Base-by-base conservation (phyloP, 1,140 invertebrate genomes). In the Drosophila malerkotliana region DNA sequence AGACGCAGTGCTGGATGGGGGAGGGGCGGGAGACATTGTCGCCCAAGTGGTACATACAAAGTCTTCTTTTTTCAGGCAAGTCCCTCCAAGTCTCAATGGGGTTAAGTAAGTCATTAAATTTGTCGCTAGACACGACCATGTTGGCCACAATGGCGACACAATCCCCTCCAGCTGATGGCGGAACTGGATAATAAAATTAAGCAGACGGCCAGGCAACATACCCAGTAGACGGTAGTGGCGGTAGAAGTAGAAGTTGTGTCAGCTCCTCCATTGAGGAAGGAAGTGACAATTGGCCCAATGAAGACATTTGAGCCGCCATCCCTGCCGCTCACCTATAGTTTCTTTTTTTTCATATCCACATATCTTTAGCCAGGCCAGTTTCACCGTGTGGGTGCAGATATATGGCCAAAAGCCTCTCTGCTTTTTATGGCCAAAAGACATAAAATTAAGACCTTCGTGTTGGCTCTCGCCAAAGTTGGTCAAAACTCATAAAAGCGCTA, bases 81-180 rank as follows among this genome's bases (percentile, higher is more conserved):
- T 44, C 41, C 41, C 15, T 14, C 14, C 41, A 15, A 60, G 57
- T 58, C 68, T 57, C 83, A 83, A 79, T 77, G 84, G 48, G 83
- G 79, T 80, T 88, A 84, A 89, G 83, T 88, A 89, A 88, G 84
- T 84, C 83, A 88, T 88, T 88, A 88, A 88, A 88, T 84, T 87
- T 88, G 83, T 87, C 83, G 83, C 83, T 87, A 87, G 83, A 88
- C 83, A 87, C 83, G 82, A 87, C 82, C 75, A 82, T 79, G 66
- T 83, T 79, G 78, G 79, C 83, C 79, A 83, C 75, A 79, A 88
- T 85, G 82, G 81, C 79, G 79, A 87, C 82, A 82, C 82, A 82
- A 85, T 78, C 56, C 77, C 60, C 45, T 51, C 57, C 73, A 51
- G 62, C 62, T 69, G 83, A 87, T 87, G 84, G 83, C 76, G 63